Conservation (phyloP, 2,888 invertebrate species). For the Chaitophorus viminalis region DNA sequence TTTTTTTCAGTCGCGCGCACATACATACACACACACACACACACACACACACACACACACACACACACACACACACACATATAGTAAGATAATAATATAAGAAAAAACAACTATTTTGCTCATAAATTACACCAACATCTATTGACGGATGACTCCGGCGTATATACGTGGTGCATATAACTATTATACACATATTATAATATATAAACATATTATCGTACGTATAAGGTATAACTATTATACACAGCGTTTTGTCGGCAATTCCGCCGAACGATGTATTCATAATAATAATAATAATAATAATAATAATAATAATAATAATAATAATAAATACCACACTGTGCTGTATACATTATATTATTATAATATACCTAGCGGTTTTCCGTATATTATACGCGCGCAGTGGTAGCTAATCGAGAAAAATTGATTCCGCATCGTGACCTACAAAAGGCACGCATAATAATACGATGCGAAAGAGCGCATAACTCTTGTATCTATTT, state of each 20-base stretch:
- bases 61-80: not conserved
- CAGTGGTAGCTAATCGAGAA: constrained; percentile 13
- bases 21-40: not conserved
- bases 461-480: not conserved
- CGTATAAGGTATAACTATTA: too few relatives aligned
- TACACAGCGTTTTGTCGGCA: constrained; percentile 29
- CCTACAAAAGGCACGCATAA: not conserved
- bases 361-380: not conserved
- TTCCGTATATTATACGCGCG: not conserved
- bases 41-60: not conserved
- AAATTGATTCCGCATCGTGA: constrained; percentile 35
- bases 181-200: not conserved
- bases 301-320: not conserved
- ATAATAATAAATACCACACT: not conserved
- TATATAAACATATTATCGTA: too few relatives aligned
- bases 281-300: not conserved
- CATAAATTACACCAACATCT: constrained; percentile 52
- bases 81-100: not conserved
- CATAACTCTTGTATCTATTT: too few relatives aligned
- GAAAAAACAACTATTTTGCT: constrained; percentile 39
- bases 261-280: not conserved
- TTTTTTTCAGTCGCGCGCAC: not conserved
- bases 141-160: constrained; percentile 45
- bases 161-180: not conserved
- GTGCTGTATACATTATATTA: not conserved